Conservation (phyloP, 2,113 vertebrate species). For the Xyliphius kryptos region DNA sequence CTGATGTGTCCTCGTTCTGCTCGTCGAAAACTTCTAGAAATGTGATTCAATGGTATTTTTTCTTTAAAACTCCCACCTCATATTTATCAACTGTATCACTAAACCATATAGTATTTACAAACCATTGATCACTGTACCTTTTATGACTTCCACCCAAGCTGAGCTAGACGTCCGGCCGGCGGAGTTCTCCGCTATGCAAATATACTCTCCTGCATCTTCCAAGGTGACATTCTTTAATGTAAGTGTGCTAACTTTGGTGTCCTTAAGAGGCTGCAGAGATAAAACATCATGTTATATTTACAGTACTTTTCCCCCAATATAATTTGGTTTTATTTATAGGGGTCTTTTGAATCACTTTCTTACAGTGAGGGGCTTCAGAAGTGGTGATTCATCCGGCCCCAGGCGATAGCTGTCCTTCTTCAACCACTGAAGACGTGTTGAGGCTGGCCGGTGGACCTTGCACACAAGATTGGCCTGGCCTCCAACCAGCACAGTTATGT, state of each 20-base stretch:
- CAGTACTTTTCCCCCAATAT: constrained; percentile 2
- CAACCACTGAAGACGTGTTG: constrained; percentile 91
- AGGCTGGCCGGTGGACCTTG: constrained; percentile 81
- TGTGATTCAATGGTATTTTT: background rate
- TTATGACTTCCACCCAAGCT: constrained; percentile 84
- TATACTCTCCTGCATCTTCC: constrained; percentile 87
- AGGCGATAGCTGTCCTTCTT: constrained; percentile 70
- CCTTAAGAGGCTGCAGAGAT: constrained; percentile 71
- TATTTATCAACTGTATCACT: no score
- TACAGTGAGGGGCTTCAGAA: constrained; percentile 81
- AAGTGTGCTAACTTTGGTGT: constrained; percentile 82
- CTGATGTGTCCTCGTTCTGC: constrained; percentile 55
- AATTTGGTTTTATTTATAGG: no score
- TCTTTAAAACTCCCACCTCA: no score
- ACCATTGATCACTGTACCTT: no score
- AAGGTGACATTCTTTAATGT: constrained; percentile 74
- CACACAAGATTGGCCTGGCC: constrained; percentile 80
- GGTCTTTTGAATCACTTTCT: constrained; percentile 36
- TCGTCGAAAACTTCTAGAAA: constrained; percentile 54
- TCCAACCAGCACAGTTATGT: constrained; percentile 75
- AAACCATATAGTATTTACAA: no score
- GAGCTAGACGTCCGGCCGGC: constrained; percentile 79
- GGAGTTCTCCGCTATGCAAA: constrained; percentile 80
- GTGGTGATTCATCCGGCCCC: constrained; percentile 64
- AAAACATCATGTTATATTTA: constrained; percentile 18